Percentiles rank a stretch among this genome's conserved stretches.
These are phyloP conservation scores for Campodea augens DNA, from an alignment of 1,140 invertebrate genomes.

Conservation along the genomic window DNA sequence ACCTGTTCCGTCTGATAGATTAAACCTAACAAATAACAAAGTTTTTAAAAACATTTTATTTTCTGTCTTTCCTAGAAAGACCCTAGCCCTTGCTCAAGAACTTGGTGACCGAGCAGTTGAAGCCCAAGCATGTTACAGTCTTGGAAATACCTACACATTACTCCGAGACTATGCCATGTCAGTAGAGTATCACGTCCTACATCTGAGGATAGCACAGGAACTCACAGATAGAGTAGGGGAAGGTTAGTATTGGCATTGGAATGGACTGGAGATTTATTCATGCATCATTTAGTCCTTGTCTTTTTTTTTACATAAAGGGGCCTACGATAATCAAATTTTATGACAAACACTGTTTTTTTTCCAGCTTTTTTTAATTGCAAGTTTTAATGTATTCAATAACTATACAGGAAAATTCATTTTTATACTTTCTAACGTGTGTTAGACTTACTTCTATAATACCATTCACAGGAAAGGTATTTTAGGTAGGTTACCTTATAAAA, in stretches of 20 bases:
- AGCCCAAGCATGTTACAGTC: slow-evolving; percentile 90
- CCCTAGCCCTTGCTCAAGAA: slow-evolving; percentile 62
- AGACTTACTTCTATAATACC: too few relatives aligned
- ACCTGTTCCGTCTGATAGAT: neutral
- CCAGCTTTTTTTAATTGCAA: too few relatives aligned
- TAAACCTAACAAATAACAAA: too few relatives aligned
- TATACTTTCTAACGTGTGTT: too few relatives aligned
- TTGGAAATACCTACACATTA: slow-evolving; percentile 94
- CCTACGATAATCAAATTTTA: too few relatives aligned
- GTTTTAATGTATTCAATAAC: slow-evolving; percentile 1
- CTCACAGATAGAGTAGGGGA: slow-evolving; percentile 76
- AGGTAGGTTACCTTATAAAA: too few relatives aligned
- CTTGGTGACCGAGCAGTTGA: slow-evolving; percentile 80
- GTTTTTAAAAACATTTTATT: too few relatives aligned
- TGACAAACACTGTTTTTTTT: too few relatives aligned
- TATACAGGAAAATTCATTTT: too few relatives aligned
- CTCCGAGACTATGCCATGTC: slow-evolving; percentile 74
- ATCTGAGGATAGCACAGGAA: slow-evolving; percentile 78
- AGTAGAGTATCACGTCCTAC: slow-evolving; percentile 82
- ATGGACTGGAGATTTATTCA: neutral
- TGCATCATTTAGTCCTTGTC: neutral
- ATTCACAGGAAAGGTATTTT: too few relatives aligned
- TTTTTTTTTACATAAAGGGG: too few relatives aligned
- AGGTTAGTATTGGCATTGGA: slow-evolving; percentile 28
- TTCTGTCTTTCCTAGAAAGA: slow-evolving; percentile 39